Evolutionary conservation across 2,113 vertebrate species (phyloP), one percentile per base, ranked within the genome.

Genomic region (Phaethornis superciliosus): DNA sequence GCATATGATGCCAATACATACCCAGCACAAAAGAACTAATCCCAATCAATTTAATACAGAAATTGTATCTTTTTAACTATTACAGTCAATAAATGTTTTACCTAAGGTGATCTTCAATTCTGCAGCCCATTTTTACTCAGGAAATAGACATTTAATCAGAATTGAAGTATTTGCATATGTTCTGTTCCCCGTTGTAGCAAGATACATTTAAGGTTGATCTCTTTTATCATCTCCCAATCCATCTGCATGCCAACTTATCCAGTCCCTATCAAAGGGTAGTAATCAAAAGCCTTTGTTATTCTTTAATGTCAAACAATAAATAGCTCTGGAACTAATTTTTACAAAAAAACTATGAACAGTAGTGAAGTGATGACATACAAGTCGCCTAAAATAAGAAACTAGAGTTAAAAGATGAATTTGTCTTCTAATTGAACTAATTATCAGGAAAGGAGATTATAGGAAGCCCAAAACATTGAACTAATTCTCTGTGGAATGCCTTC

Each of bases 281-380:
- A 89, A 93, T 88, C 65, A 94, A 95, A 93, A 68, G 44, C 37
- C 52, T 88, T 56, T 64, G 13, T 59, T 77, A 52, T 47, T 62
- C 55, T 70, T 91, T 81, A 46, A 63, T 63, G 56, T 12, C 81
- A 44, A 8, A 71, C 37, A 88, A 76, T 47, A 71, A 83, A 85
- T 15, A 79, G 10, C 33, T 79, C 62, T 90, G 88, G 88, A 91
- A 18, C 2, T 78, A 52, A 52, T 40, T 72, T 44, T 52, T 68
- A 64, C 7, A 76, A 75, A 47, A 75, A 47, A 75, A 82, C 30
- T 40, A 71, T 7, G 37, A 86, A 33, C 52, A 47, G 23, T 27
- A 56, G 33, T 32, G 47, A 91, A 68, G 67, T 26, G 60, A 10
- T 35, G 82, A 23, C 67, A 79, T 9, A 28, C 2, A 6, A 68